Percentiles rank a stretch among this genome's conserved stretches.
Conservation (phyloP, 2,113 vertebrate genomes). For the Myrmophylax atrothorax region DNA sequence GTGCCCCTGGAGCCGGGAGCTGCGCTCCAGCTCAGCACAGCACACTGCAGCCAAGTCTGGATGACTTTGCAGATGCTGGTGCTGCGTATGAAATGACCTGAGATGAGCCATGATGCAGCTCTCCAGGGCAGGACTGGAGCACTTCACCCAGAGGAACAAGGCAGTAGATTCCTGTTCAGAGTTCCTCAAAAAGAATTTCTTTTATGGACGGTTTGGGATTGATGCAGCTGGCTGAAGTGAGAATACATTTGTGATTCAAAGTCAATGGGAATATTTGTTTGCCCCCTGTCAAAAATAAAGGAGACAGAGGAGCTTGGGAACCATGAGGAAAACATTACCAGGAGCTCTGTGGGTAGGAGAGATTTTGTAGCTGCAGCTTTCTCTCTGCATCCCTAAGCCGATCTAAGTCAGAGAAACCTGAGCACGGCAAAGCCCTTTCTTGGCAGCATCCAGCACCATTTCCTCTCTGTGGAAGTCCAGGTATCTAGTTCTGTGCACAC, state of each 20-base stretch:
- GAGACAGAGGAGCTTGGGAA: not conserved
- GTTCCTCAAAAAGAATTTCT: not conserved
- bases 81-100: not conserved
- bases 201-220: not conserved
- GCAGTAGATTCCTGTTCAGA: not conserved
- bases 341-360: not conserved
- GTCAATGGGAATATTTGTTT: not conserved
- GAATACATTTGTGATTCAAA: not conserved
- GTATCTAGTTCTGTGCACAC: not conserved
- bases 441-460: not conserved
- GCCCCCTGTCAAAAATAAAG: not conserved
- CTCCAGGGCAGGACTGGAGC: not conserved
- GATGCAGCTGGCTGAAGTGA: not conserved
- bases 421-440: not conserved
- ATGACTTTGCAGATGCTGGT: conserved; percentile 54
- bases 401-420: not conserved
- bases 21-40: not conserved
- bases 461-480: not conserved
- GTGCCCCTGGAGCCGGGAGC: not conserved
- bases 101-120: not conserved
- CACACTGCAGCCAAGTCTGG: not conserved
- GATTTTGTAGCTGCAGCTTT: not conserved
- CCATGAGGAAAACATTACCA: not conserved
- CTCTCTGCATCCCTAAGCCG: not conserved
- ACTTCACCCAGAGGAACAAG: not conserved